These are phyloP conservation scores for Nannoperca australis DNA, from an alignment of 2,797 vertebrate genomes.

Conservation along the genomic window DNA sequence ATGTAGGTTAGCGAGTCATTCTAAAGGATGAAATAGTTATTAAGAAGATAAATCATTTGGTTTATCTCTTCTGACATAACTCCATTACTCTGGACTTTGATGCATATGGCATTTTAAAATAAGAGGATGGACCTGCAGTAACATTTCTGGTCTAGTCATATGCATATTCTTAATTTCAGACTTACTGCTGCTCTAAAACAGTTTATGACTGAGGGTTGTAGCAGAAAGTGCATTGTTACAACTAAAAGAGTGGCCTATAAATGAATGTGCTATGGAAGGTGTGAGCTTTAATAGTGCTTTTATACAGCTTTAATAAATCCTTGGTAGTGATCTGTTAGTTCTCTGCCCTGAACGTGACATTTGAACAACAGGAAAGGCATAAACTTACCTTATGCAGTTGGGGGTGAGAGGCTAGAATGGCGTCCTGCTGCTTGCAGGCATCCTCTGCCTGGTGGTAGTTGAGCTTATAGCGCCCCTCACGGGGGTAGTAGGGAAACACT, in stretches of 20 bases:
- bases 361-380: not conserved
- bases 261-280: not conserved
- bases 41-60: constrained; percentile 27
- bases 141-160: constrained; percentile 7
- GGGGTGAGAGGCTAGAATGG: constrained; percentile 93
- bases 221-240: not conserved
- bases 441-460: constrained; percentile 92
- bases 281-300: not conserved
- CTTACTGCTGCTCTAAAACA: constrained; percentile 26
- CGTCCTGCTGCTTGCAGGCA: constrained; percentile 91
- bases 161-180: constrained; percentile 38
- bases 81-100: constrained; percentile 40
- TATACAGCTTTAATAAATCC: not conserved
- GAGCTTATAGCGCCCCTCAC: constrained; percentile 92
- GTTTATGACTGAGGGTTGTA: constrained; percentile 12
- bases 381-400: constrained; percentile 88
- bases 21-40: constrained; percentile 47
- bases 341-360: not conserved
- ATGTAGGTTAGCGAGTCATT: constrained; percentile 33
- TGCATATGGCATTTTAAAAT: constrained; percentile 30
- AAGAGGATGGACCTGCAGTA: constrained; percentile 22
- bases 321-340: not conserved
- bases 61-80: constrained; percentile 48
- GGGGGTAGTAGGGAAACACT: constrained; percentile 95
- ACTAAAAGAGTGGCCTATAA: not conserved